phyloP scores from a whole-genome alignment of 2,113 vertebrate species.

The Reinhardtius hippoglossoides region DNA sequence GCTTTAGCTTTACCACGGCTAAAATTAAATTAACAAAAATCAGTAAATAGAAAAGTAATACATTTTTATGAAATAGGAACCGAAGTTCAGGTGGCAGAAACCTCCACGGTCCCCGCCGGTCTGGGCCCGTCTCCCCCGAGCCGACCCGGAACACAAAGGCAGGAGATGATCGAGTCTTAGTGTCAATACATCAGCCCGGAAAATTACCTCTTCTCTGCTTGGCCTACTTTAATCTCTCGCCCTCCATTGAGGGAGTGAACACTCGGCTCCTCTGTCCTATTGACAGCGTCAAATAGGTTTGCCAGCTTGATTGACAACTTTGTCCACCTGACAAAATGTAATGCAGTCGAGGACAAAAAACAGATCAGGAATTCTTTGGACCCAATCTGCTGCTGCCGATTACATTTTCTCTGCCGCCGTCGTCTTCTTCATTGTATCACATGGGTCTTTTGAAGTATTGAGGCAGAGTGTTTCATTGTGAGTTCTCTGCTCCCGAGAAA shows the following conservation, averaged over 20 bases:
- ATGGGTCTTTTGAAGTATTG: constrained; percentile 70
- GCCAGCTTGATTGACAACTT: constrained; percentile 86
- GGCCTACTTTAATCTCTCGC: constrained; percentile 84
- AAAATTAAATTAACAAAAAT: neutral
- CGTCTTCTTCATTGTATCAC: constrained; percentile 78
- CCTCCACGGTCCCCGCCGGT: no score
- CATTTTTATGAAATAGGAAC: constrained; percentile 3
- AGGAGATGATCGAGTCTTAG: constrained; percentile 77
- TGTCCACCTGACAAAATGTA: constrained; percentile 84
- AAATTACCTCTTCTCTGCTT: constrained; percentile 82
- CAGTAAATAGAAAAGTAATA: constrained; percentile 15
- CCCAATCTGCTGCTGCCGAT: constrained; percentile 79
- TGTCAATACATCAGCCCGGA: constrained; percentile 81
- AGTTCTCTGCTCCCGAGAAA: neutral
- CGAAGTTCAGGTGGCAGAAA: constrained; percentile 11
- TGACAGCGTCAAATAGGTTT: constrained; percentile 85
- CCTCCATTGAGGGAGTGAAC: constrained; percentile 79
- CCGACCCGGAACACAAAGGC: constrained; percentile 73
- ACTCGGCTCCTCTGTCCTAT: constrained; percentile 79
- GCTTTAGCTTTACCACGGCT: neutral
- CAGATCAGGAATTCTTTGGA: constrained; percentile 80
- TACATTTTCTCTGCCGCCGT: constrained; percentile 75
- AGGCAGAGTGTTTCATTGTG: constrained; percentile 59
- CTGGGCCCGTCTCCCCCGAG: constrained; percentile 38
- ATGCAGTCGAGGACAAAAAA: constrained; percentile 77